Evolutionary conservation across 2,797 vertebrate genomes (phyloP).

Genomic region (Lutjanus argentimaculatus): DNA sequence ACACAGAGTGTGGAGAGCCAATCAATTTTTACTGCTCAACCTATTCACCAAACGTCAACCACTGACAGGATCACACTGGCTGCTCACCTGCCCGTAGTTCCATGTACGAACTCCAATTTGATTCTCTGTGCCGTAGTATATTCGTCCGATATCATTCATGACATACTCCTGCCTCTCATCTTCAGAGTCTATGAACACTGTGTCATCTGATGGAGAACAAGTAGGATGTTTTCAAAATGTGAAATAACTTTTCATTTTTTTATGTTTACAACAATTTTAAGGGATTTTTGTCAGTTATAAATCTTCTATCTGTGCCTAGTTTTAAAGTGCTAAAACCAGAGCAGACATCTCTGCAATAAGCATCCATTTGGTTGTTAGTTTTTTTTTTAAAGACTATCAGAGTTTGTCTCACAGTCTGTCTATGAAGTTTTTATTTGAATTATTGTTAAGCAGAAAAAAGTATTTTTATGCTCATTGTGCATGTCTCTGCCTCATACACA

Average conservation of each 20-base stretch:
- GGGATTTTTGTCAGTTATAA: not conserved
- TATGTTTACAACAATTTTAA: not conserved
- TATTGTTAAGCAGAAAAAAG: not conserved
- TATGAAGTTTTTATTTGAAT: constrained; percentile 3
- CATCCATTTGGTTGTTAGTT: not conserved
- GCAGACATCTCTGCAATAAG: no score
- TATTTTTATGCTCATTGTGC: not conserved
- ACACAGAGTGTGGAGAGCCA: accelerated
- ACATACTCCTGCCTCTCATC: constrained; percentile 89
- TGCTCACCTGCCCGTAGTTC: constrained; percentile 91
- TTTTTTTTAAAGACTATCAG: not conserved
- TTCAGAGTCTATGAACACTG: constrained; percentile 88
- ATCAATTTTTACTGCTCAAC: not conserved
- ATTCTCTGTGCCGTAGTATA: constrained; percentile 91
- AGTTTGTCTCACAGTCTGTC: not conserved
- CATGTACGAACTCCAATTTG: constrained; percentile 91
- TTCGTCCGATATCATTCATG: constrained; percentile 88
- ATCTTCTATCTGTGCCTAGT: not conserved
- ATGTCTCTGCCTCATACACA: not conserved
- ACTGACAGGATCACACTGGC: no score
- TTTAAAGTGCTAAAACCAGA: no score
- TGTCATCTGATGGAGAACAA: constrained; percentile 83
- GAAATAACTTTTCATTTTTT: not conserved
- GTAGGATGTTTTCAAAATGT: constrained; percentile 3
- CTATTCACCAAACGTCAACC: not conserved